A percentile compares a stretch with the other conserved stretches of the same genome.
Evolutionary conservation across 2,888 invertebrate genomes (phyloP).

Genomic region (Nebria brevicollis): DNA sequence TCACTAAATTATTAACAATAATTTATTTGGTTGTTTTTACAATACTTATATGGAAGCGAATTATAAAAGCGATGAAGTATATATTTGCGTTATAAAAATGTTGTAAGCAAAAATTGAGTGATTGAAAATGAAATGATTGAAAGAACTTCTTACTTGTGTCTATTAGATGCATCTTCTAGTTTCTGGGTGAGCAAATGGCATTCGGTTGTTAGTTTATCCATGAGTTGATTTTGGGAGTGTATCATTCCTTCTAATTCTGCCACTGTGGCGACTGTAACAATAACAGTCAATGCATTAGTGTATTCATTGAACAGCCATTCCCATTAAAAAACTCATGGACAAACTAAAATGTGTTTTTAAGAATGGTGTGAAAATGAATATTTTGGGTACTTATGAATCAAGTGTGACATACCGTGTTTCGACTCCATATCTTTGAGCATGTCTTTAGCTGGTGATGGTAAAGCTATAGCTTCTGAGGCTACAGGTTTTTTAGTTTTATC

Average conservation of each 20-base stretch:
- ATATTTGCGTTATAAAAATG: neutral
- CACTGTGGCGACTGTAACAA: constrained; percentile 85
- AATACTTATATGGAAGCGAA: no score
- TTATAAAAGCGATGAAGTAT: no score
- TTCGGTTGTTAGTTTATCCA: constrained; percentile 90
- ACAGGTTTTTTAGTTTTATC: constrained; percentile 56
- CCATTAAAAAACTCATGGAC: constrained; percentile 66
- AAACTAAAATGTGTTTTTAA: constrained; percentile 27
- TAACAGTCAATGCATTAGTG: constrained; percentile 22
- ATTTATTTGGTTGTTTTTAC: no score
- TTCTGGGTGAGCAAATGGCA: constrained; percentile 89
- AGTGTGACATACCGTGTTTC: constrained; percentile 77
- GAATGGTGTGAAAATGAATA: constrained; percentile 13
- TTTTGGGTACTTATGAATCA: neutral
- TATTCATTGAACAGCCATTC: constrained; percentile 12
- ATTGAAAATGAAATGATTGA: constrained; percentile 27
- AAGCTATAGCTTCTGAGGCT: constrained; percentile 56
- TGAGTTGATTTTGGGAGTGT: constrained; percentile 91
- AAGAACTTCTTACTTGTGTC: constrained; percentile 80
- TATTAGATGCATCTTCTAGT: constrained; percentile 87
- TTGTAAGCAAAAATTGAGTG: neutral
- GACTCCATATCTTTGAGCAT: constrained; percentile 78
- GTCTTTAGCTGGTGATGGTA: constrained; percentile 55
- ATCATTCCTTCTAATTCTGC: constrained; percentile 90
- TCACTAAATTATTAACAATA: neutral